phyloP scores from a whole-genome alignment of 2,113 vertebrate genomes.

The Gobius niger region DNA sequence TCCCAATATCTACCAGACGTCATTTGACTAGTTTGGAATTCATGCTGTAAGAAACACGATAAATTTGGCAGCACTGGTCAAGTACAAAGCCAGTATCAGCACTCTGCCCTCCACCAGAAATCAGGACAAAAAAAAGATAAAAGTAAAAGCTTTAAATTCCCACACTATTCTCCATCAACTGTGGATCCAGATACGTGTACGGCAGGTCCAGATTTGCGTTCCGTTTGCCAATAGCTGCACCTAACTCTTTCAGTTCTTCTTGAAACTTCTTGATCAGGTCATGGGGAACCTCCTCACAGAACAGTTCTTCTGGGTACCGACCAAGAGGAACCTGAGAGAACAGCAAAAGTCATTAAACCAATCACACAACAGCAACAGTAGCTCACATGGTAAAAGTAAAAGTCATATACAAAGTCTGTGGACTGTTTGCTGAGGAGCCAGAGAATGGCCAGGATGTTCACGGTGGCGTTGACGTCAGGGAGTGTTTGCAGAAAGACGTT shows the following conservation, averaged over 20 bases:
- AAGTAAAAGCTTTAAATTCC: not conserved
- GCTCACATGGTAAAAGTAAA: not conserved
- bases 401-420: conserved; percentile 56
- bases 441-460: conserved; percentile 15
- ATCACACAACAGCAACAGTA: not conserved
- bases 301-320: conserved; percentile 21
- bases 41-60: no score
- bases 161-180: not conserved
- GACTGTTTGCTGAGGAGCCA: conserved; percentile 61
- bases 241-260: conserved; percentile 19
- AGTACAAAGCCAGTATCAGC: no score
- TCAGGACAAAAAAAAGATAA: no score
- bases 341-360: not conserved
- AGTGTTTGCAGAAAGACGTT: conserved; percentile 43
- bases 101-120: no score
- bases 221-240: not conserved
- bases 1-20: no score
- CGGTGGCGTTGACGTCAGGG: conserved; percentile 42
- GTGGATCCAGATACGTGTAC: conserved; percentile 34
- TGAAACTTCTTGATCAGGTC: conserved; percentile 24
- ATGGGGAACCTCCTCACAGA: conserved; percentile 24
- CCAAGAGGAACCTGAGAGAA: conserved; percentile 27
- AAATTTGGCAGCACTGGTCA: no score
- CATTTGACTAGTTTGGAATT: no score
- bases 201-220: conserved; percentile 10